Conservation (phyloP, 2,797 vertebrate species). For the Cetoscarus ocellatus region DNA sequence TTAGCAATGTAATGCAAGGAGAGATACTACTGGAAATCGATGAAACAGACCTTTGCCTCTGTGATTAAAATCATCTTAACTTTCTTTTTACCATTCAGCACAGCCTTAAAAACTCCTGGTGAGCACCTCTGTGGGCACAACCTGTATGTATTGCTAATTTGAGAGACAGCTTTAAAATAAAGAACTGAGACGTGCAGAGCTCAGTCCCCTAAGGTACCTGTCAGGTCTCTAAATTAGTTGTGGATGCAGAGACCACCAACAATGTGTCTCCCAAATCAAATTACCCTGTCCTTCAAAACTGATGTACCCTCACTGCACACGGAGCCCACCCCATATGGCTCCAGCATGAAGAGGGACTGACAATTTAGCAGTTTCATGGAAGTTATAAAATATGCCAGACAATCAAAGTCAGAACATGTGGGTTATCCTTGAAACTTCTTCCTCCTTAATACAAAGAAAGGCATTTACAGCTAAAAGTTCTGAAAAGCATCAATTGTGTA, state of each 20-base stretch:
- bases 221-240: conserved; percentile 41
- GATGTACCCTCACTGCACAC: conserved; percentile 21
- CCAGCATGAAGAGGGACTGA: conserved; percentile 7
- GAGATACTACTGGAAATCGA: neutral
- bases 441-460: conserved; percentile 32
- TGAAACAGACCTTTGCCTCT: conserved; percentile 1
- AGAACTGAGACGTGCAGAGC: conserved; percentile 8
- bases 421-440: conserved; percentile 38
- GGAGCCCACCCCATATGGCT: conserved; percentile 26
- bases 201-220: conserved; percentile 11
- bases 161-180: conserved; percentile 5
- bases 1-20: conserved; percentile 7
- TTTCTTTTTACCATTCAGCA: conserved; percentile 8
- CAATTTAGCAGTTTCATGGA: conserved; percentile 29
- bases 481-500: conserved; percentile 60
- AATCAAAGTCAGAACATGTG: conserved; percentile 4
- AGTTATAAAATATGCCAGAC: conserved; percentile 6
- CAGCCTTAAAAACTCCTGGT: conserved; percentile 7
- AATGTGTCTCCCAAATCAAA: conserved; percentile 51
- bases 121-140: conserved; percentile 3
- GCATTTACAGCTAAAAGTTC: conserved; percentile 30
- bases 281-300: conserved; percentile 53
- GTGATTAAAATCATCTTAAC: conserved; percentile 21
- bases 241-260: conserved; percentile 37
- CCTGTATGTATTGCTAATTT: conserved; percentile 12